Conservation (phyloP, 1,140 invertebrate genomes). For the Cydia amplana region DNA sequence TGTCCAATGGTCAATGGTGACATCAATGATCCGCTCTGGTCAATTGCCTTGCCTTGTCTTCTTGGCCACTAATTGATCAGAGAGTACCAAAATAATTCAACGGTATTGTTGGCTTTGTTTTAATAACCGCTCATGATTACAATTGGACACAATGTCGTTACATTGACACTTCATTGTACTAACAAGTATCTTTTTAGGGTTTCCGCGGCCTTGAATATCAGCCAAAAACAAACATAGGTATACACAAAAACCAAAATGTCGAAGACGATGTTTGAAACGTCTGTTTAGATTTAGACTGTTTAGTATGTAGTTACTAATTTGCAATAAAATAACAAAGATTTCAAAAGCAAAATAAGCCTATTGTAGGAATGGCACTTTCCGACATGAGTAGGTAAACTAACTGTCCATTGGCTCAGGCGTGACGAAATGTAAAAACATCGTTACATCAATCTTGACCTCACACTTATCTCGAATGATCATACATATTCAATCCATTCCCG, state of each 20-base stretch:
- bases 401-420: constrained; percentile 1
- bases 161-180: background rate
- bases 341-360: too few species aligned
- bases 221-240: background rate
- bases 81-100: constrained; percentile 15
- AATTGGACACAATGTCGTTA: constrained; percentile 19
- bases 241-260: background rate
- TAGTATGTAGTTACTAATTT: background rate
- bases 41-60: constrained; percentile 26
- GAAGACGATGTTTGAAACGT: background rate
- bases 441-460: constrained; percentile 32
- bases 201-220: background rate
- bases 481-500: constrained; percentile 10
- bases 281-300: too few species aligned
- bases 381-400: constrained; percentile 13
- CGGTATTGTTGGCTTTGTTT: background rate
- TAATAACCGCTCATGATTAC: background rate
- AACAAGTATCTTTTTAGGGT: background rate
- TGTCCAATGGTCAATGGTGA: too few species aligned
- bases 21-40: constrained; percentile 17
- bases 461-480: constrained; percentile 29
- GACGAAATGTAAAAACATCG: constrained; percentile 30
- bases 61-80: constrained; percentile 12
- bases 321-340: too few species aligned
- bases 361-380: constrained; percentile 1